These are phyloP conservation scores for Agriopis marginaria DNA, from an alignment of 2,888 invertebrate genomes.

Conservation along the genomic window DNA sequence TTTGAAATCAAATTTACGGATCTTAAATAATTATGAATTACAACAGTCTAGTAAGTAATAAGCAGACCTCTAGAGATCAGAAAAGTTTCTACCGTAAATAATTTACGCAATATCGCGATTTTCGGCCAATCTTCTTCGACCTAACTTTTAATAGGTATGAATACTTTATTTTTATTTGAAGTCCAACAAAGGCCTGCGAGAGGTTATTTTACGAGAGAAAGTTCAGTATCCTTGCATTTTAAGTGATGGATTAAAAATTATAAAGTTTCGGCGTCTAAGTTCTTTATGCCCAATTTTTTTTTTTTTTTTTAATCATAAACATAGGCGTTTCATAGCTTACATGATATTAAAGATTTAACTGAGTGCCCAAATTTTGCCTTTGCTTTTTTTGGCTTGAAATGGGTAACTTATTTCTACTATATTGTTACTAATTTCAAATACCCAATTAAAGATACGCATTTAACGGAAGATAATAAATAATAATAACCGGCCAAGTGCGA, in stretches of 20 bases:
- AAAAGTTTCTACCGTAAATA: conserved; percentile 44
- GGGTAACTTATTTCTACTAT: no score
- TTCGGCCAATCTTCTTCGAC: conserved; percentile 48
- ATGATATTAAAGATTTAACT: background rate
- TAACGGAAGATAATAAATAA: no score
- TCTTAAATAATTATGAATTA: conserved; percentile 41
- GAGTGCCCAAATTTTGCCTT: no score
- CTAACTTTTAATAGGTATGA: conserved; percentile 53
- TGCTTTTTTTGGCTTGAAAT: no score
- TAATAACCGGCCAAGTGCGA: no score
- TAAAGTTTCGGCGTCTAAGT: conserved; percentile 1
- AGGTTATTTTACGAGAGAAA: conserved; percentile 28
- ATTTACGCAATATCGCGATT: conserved; percentile 50
- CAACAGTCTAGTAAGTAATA: conserved; percentile 27
- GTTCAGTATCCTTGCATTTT: conserved; percentile 6
- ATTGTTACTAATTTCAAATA: no score
- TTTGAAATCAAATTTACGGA: conserved; percentile 38
- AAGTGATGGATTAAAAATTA: conserved; percentile 31
- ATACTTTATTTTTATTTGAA: conserved; percentile 50
- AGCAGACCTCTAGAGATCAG: conserved; percentile 44
- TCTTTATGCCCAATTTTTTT: conserved; percentile 4
- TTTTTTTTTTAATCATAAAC: conserved; percentile 4
- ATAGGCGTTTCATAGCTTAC: background rate
- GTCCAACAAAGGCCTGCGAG: conserved; percentile 39
- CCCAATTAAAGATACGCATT: no score